phyloP scores from a whole-genome alignment of 2,113 vertebrate genomes.

The Mus musculus region GRCm39 chr7:26978501-26979000 shows the following conservation, averaged over 20 bases:
- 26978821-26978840: not conserved
- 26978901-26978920: not conserved
- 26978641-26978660: not conserved
- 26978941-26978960: slow-evolving; percentile 86
- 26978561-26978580: too few species aligned
- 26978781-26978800: too few species aligned
- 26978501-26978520: rapidly evolving
- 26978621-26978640: not conserved
- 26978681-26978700: not conserved
- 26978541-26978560: too few species aligned
- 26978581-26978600: too few species aligned
- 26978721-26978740: not conserved
- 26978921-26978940: slow-evolving; percentile 88
- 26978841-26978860: too few species aligned
- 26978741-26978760: not conserved
- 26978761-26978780: not conserved
- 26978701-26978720: not conserved
- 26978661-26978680: not conserved
- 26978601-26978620: too few species aligned
- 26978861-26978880: rapidly evolving
- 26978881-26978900: not conserved
- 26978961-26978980: slow-evolving; percentile 90
- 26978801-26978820: not conserved
- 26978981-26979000: slow-evolving; percentile 92
- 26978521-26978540: too few species aligned